phyloP scores from a whole-genome alignment of 2,113 vertebrate genomes.

The Vireo altiloquus region DNA sequence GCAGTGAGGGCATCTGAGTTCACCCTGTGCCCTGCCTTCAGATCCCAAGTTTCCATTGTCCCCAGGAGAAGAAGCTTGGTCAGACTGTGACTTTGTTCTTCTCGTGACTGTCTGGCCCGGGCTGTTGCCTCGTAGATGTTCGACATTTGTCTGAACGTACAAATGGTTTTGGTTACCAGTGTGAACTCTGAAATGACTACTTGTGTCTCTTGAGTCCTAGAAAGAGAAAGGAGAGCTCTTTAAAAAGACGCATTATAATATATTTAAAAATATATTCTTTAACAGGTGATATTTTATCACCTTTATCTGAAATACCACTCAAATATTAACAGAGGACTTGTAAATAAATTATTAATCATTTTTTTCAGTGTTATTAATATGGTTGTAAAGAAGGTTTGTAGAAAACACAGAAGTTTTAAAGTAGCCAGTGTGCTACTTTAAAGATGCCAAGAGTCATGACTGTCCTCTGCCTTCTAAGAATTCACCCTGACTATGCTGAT shows the following conservation, averaged over 20 bases:
- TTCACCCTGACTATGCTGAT: not conserved
- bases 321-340: not conserved
- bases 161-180: slow-evolving; percentile 63
- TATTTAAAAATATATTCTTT: not conserved
- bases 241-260: not conserved
- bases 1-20: slow-evolving; percentile 87
- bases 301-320: not conserved
- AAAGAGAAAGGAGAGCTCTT: not conserved
- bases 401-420: not conserved
- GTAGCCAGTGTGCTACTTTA: not conserved
- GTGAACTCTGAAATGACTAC: slow-evolving; percentile 63
- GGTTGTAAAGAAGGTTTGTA: not conserved
- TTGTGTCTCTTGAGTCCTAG: slow-evolving; percentile 73
- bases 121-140: slow-evolving; percentile 35
- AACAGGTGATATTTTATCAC: not conserved
- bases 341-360: not conserved
- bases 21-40: slow-evolving; percentile 62
- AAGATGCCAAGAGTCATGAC: not conserved
- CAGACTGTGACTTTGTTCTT: slow-evolving; percentile 1
- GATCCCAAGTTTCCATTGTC: not conserved
- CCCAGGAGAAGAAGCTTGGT: not conserved
- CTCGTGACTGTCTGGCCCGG: slow-evolving; percentile 35
- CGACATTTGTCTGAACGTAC: not conserved
- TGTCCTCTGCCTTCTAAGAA: not conserved
- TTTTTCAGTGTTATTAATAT: not conserved